Percentiles rank a stretch among this genome's conserved stretches.
These are phyloP conservation scores for Malacoraja senta DNA, from an alignment of 2,797 vertebrate species.

Conservation along the genomic window DNA sequence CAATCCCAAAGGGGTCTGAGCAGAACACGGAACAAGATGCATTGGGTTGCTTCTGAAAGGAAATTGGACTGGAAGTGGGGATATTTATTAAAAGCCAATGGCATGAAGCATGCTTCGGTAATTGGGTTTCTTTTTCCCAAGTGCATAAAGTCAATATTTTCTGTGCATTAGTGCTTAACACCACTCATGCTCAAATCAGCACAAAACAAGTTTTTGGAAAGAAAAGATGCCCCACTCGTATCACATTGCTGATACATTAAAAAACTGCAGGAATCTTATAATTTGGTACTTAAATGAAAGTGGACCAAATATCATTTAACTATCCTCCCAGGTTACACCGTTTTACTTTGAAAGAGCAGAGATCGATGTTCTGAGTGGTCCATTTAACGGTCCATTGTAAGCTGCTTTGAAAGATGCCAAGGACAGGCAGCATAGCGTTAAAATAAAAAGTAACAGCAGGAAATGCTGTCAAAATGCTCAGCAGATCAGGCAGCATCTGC, in stretches of 20 bases:
- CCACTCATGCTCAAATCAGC: neutral
- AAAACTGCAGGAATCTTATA: neutral
- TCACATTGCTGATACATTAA: neutral
- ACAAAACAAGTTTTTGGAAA: neutral
- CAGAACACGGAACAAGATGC: neutral
- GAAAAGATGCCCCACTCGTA: neutral
- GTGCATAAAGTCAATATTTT: conserved; percentile 30
- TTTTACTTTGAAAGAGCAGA: neutral
- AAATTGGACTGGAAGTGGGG: neutral
- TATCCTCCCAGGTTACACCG: neutral
- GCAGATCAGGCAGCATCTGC: no score
- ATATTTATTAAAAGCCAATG: neutral
- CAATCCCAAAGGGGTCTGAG: neutral
- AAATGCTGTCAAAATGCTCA: no score
- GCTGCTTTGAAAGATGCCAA: no score
- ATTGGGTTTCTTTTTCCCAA: conserved; percentile 8
- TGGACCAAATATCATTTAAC: neutral
- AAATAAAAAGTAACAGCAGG: no score
- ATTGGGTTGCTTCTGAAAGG: neutral
- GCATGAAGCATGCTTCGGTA: neutral
- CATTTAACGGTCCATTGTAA: neutral
- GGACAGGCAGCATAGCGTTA: no score
- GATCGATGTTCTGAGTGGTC: neutral
- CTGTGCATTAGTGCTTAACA: neutral
- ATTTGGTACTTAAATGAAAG: conserved; percentile 8